Evolutionary conservation across 2,113 vertebrate genomes (phyloP).

Genomic region (Ceyx melanurus): DNA sequence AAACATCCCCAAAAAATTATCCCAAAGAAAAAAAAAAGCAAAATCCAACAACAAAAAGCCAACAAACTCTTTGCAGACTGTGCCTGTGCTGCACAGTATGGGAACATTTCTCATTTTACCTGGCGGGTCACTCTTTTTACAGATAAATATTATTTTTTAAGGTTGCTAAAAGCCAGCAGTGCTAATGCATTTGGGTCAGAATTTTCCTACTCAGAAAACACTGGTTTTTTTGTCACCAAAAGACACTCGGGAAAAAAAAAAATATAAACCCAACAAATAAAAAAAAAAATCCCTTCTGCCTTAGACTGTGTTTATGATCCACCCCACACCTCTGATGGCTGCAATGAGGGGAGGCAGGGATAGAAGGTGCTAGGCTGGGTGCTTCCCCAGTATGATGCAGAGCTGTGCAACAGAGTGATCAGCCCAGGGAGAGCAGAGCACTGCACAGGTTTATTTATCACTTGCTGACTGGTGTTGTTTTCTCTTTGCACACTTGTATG

Average conservation of each 20-base stretch:
- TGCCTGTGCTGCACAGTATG: not conserved
- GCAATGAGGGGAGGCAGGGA: fast-evolving
- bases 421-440: not conserved
- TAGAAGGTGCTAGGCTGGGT: not conserved
- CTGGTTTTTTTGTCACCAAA: not conserved
- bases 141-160: not conserved
- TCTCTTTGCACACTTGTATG: not conserved
- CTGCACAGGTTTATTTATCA: not conserved
- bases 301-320: not conserved
- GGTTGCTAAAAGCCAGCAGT: not conserved
- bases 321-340: fast-evolving
- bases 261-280: too few species aligned
- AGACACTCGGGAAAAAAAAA: not conserved
- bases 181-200: not conserved
- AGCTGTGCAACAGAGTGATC: fast-evolving
- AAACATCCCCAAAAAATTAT: not conserved
- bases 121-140: not conserved
- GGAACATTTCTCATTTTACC: not conserved
- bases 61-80: not conserved
- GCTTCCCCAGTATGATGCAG: not conserved
- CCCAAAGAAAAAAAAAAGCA: not conserved
- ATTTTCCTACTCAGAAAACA: not conserved
- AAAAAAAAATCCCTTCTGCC: not conserved
- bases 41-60: not conserved
- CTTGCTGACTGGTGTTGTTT: not conserved